Conservation (phyloP, 2,797 vertebrate genomes). For the Macrochelys suwanniensis region DNA sequence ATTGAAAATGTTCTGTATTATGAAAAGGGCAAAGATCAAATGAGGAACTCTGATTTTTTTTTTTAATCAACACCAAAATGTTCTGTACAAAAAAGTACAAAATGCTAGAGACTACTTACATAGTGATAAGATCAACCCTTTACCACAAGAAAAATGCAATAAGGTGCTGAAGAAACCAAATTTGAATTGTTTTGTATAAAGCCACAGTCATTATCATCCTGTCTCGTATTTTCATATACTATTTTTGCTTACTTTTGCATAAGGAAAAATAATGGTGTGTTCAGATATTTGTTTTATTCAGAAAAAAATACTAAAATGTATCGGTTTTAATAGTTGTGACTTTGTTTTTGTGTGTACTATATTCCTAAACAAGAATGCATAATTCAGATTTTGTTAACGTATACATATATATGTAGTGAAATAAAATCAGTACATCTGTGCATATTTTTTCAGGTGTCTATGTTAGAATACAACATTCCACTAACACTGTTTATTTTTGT, state of each 20-base stretch:
- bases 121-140: conserved; percentile 77
- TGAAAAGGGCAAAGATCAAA: conserved; percentile 84
- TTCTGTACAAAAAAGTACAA: conserved; percentile 93
- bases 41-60: conserved; percentile 83
- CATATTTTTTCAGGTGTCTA: conserved; percentile 74
- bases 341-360: conserved; percentile 63
- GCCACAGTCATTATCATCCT: conserved; percentile 71
- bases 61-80: conserved; percentile 84
- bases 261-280: conserved; percentile 74
- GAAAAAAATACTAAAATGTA: conserved; percentile 59
- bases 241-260: conserved; percentile 73
- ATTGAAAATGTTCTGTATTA: conserved; percentile 68
- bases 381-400: conserved; percentile 69
- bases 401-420: conserved; percentile 63
- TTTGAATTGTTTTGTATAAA: conserved; percentile 73
- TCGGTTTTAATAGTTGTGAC: conserved; percentile 70
- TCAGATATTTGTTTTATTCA: conserved; percentile 76
- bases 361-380: conserved; percentile 77
- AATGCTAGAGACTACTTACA: conserved; percentile 83
- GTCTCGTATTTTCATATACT: conserved; percentile 72
- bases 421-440: conserved; percentile 72
- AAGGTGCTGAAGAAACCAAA: conserved; percentile 89
- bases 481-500: conserved; percentile 78
- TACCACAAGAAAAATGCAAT: conserved; percentile 78
- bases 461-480: conserved; percentile 68